Evolutionary conservation across 2,113 vertebrate genomes (phyloP), one percentile per base, ranked within the genome.

Genomic region (Lagopus leucura): DNA sequence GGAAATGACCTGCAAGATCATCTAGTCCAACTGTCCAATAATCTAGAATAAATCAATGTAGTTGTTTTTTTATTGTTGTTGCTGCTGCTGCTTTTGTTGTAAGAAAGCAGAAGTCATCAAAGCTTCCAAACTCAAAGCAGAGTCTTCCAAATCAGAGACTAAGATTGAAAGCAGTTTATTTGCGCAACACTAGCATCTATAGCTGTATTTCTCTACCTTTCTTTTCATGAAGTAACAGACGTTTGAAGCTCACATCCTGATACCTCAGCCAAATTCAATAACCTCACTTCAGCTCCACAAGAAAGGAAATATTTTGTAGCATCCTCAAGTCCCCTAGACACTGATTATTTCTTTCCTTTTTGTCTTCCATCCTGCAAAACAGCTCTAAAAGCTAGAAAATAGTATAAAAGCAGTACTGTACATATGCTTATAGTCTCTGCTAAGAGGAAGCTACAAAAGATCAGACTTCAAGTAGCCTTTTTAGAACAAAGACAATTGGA

Each of bases 261-360:
- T 74, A 88, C 65, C 50, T 92, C 78, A 84, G 81, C 32, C 36
- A 58, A 50, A 20, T 87, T 82, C 66, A 92, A 92, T 70, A 82
- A 92, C 2, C n/a, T 11, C 28, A 85, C n/a, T 77, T 91, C 9
- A 65, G 36, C 69, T 93, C 74, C 87, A 93, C 89, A 84, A 96
- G n/a, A 92, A 81, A 79, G 70, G 16, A 93, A 92, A 94, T 48
- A 6, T 16, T 36, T 70, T 84, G 19, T 32, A 67, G 58, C 40
- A 80, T 20, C 28, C 42, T 87, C 3, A 89, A 76, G 48, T 81
- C 50, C 36, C n/a, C 40, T 47, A 75, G 47, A 67, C 36, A 71
- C 7, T n/a, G 47, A 92, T 60, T 65, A 48, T 73, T 78, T 87
- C 6, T 90, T 88, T 82, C 21, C 24, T 12, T 91, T 60, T 15